phyloP scores from a whole-genome alignment of 2,113 vertebrate species.

The Tapirus terrestris region DNA sequence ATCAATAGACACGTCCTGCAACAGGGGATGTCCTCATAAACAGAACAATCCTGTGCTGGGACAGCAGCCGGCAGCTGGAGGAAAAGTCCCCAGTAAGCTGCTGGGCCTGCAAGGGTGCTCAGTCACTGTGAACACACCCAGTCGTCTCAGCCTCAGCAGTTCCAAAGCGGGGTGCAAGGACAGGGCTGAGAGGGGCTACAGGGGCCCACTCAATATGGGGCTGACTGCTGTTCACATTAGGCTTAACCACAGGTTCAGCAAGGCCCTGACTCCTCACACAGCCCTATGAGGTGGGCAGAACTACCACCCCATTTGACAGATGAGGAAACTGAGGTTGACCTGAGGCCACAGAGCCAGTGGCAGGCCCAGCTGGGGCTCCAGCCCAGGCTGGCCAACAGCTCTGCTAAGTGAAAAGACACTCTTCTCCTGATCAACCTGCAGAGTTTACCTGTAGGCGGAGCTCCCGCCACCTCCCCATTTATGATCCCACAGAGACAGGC shows the following conservation, averaged over 20 bases:
- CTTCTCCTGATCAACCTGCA: neutral
- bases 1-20: slow-evolving; percentile 78
- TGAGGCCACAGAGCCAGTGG: neutral
- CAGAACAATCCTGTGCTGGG: slow-evolving; percentile 78
- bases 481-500: slow-evolving; percentile 5
- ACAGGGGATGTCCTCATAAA: slow-evolving; percentile 71
- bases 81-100: neutral
- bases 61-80: neutral
- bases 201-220: neutral
- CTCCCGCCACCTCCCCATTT: neutral
- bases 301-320: slow-evolving; percentile 35
- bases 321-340: slow-evolving; percentile 25
- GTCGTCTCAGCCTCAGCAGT: neutral
- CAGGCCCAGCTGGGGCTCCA: neutral
- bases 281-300: neutral
- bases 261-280: neutral
- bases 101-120: neutral
- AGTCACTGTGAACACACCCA: rapidly evolving
- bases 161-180: neutral
- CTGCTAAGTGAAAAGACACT: neutral
- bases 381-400: neutral
- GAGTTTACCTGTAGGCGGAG: neutral
- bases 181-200: neutral
- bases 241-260: neutral
- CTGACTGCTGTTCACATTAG: neutral